Evolutionary conservation across 1,140 invertebrate species (phyloP).

Genomic region (Coelopa frigida): DNA sequence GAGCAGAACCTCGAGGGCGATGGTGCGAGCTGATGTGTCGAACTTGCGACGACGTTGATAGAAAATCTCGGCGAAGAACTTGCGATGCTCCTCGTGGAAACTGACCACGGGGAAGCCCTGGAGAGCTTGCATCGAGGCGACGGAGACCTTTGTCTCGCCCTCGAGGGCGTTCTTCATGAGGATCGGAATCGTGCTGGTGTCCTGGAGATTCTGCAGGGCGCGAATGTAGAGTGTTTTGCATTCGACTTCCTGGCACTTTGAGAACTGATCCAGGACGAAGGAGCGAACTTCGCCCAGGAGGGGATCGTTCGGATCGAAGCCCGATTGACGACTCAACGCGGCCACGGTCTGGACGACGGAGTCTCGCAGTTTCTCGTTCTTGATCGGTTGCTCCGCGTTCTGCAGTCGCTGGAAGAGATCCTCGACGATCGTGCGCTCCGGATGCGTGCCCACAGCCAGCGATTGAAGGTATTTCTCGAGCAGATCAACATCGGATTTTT

Average conservation of each 20-base stretch:
- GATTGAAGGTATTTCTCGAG: slow-evolving; percentile 69
- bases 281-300: slow-evolving; percentile 22
- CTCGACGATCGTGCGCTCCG: slow-evolving; percentile 52
- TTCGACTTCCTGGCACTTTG: slow-evolving; percentile 7
- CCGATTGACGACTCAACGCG: slow-evolving; percentile 51
- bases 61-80: slow-evolving; percentile 52
- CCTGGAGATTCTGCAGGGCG: slow-evolving; percentile 60
- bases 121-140: slow-evolving; percentile 60
- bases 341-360: slow-evolving; percentile 58
- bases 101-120: slow-evolving; percentile 48
- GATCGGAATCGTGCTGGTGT: slow-evolving; percentile 50
- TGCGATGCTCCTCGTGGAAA: slow-evolving; percentile 41
- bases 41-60: slow-evolving; percentile 55
- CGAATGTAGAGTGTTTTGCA: slow-evolving; percentile 57
- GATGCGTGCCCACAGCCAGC: slow-evolving; percentile 57
- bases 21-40: slow-evolving; percentile 63
- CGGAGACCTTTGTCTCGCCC: slow-evolving; percentile 48
- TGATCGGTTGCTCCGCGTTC: slow-evolving; percentile 45
- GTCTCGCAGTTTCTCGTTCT: slow-evolving; percentile 55
- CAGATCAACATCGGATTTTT: slow-evolving; percentile 47
- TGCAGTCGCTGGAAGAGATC: slow-evolving; percentile 46
- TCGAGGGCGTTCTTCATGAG: slow-evolving; percentile 51
- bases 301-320: slow-evolving; percentile 24
- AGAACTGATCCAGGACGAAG: slow-evolving; percentile 12
- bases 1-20: slow-evolving; percentile 67